A percentile compares a stretch with the other conserved stretches of the same genome.
phyloP scores from a whole-genome alignment of 2,888 invertebrate species.

The Lissonota sp. region DNA sequence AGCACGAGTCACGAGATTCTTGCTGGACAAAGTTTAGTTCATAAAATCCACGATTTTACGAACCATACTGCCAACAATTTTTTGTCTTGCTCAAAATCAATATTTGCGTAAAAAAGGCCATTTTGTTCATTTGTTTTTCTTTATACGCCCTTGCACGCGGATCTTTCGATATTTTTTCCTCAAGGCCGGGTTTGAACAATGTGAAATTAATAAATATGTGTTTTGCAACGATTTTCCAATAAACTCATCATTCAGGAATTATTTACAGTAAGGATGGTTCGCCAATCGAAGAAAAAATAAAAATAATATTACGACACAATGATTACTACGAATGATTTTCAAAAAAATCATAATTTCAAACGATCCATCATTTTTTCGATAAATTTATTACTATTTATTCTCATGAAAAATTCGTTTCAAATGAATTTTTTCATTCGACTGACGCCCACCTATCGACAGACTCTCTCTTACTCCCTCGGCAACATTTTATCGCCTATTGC shows the following conservation, averaged over 20 bases:
- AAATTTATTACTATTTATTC: too few relatives aligned
- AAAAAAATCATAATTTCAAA: too few relatives aligned
- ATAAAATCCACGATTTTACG: too few relatives aligned
- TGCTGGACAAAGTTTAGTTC: too few relatives aligned
- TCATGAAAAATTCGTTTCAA: too few relatives aligned
- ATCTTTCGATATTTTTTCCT: constrained; percentile 38
- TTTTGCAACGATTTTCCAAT: constrained; percentile 31
- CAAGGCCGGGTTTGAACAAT: constrained; percentile 53
- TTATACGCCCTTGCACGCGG: constrained; percentile 21
- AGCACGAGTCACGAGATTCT: too few relatives aligned
- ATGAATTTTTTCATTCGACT: too few relatives aligned
- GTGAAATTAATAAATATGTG: constrained; percentile 10
- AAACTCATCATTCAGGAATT: constrained; percentile 36
- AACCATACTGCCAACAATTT: background rate
- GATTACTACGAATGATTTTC: background rate
- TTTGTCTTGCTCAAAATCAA: background rate
- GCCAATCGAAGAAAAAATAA: constrained; percentile 15
- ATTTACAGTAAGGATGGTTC: constrained; percentile 48
- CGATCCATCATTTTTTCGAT: too few relatives aligned
- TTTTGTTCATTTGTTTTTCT: constrained; percentile 29
- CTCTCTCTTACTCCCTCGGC: too few relatives aligned
- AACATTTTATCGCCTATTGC: too few relatives aligned
- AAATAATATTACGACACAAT: background rate
- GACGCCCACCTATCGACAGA: too few relatives aligned
- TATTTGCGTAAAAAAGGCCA: constrained; percentile 58